phyloP scores from a whole-genome alignment of 2,888 invertebrate species.

The Xestia ashworthii region DNA sequence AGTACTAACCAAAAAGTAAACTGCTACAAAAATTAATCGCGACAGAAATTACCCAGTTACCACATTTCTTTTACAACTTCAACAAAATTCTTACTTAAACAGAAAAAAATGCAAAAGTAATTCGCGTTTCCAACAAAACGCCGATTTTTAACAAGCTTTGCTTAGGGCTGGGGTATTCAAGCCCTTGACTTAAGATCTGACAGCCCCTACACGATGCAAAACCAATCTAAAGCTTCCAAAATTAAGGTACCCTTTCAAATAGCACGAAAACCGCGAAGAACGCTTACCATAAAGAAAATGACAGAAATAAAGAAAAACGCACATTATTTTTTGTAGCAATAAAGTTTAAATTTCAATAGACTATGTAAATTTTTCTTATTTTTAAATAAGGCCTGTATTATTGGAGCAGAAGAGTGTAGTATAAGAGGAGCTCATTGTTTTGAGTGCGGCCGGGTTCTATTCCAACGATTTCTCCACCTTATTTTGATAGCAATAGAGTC shows the following conservation, averaged over 20 bases:
- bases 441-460: slow-evolving; percentile 15
- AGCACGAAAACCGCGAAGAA: background rate
- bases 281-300: slow-evolving; percentile 53
- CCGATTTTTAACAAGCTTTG: slow-evolving; percentile 69
- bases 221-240: fast-evolving
- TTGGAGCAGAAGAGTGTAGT: slow-evolving; percentile 55
- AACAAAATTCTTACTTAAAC: slow-evolving; percentile 37
- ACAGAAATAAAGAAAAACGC: slow-evolving; percentile 61
- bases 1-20: background rate
- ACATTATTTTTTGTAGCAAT: slow-evolving; percentile 66
- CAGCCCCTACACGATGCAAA: slow-evolving; percentile 15
- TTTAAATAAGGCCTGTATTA: slow-evolving; percentile 61
- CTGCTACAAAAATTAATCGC: slow-evolving; percentile 22
- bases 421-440: slow-evolving; percentile 63
- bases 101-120: slow-evolving; percentile 62
- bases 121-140: slow-evolving; percentile 67
- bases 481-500: fast-evolving
- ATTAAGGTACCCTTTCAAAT: background rate
- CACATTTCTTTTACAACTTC: slow-evolving; percentile 33
- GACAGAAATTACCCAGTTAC: slow-evolving; percentile 32
- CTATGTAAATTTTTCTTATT: slow-evolving; percentile 57
- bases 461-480: slow-evolving; percentile 22
- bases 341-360: slow-evolving; percentile 69
- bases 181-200: slow-evolving; percentile 62
- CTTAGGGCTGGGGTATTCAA: slow-evolving; percentile 57